Evolutionary conservation across 2,888 invertebrate species (phyloP).

Genomic region (Prenolepis imparis): DNA sequence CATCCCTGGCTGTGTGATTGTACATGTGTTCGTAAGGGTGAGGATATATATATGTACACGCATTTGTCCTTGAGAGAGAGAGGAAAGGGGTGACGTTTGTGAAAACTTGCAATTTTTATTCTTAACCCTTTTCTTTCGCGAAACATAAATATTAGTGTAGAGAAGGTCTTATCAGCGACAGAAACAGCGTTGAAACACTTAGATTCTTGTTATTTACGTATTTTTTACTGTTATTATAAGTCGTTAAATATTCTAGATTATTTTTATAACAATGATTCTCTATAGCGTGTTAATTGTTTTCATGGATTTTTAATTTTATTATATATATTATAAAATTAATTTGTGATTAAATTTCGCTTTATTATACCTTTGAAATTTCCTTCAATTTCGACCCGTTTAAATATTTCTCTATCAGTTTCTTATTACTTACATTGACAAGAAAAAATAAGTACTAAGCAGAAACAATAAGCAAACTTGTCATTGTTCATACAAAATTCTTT

Average conservation of each 20-base stretch:
- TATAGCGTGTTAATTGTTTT: not conserved
- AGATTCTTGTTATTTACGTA: not conserved
- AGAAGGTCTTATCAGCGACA: not conserved
- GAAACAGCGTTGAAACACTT: not conserved
- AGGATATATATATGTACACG: not conserved
- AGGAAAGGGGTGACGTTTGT: not conserved
- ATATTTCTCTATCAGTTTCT: not conserved
- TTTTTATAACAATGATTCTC: not conserved
- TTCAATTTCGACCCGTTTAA: not conserved
- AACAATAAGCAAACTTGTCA: too few relatives aligned
- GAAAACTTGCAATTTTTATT: conserved; percentile 9
- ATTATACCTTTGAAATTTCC: not conserved
- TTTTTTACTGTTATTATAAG: not conserved
- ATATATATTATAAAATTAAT: not conserved
- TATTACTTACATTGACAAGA: not conserved
- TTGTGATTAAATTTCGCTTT: not conserved
- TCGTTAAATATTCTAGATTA: not conserved
- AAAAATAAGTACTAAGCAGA: not conserved
- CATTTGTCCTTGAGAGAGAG: not conserved
- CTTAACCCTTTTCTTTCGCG: not conserved
- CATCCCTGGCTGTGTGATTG: conserved; percentile 10
- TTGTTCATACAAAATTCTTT: not conserved
- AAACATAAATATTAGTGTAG: not conserved
- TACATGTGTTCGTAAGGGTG: not conserved
- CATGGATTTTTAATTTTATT: not conserved